Percentiles rank a stretch among this genome's conserved stretches.
Conservation (phyloP, 2,797 vertebrate species). For the Microctenopoma lineatum region DNA sequence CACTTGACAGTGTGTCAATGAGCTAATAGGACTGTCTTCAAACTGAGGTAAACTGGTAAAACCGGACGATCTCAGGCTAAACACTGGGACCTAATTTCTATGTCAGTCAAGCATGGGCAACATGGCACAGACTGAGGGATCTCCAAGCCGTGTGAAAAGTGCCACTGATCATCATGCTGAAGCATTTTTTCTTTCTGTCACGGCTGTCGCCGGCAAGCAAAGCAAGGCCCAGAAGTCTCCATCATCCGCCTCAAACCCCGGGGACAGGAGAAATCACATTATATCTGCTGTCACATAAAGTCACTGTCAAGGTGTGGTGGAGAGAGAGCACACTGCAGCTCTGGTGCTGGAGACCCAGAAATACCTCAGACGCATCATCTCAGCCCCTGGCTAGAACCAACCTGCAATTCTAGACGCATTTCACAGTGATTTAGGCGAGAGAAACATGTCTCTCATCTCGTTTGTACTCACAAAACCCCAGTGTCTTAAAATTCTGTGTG, state of each 20-base stretch:
- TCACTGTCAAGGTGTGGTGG: constrained; percentile 79
- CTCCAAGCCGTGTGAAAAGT: constrained; percentile 76
- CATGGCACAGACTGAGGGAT: constrained; percentile 67
- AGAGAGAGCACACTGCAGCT: constrained; percentile 62
- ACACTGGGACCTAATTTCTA: constrained; percentile 64
- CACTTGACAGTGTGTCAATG: constrained; percentile 50
- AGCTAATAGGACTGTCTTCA: constrained; percentile 48
- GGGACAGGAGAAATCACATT: constrained; percentile 82
- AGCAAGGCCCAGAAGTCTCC: constrained; percentile 76
- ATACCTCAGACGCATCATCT: constrained; percentile 69
- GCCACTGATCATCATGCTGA: constrained; percentile 77
- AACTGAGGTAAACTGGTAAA: constrained; percentile 34
- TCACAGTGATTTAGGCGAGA: constrained; percentile 72
- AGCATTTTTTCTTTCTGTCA: constrained; percentile 66
- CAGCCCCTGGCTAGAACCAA: constrained; percentile 61
- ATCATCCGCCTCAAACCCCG: constrained; percentile 73
- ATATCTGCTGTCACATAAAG: constrained; percentile 83
- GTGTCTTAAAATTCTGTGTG: constrained; percentile 59
- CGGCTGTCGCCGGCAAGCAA: constrained; percentile 72
- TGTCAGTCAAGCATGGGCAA: constrained; percentile 62
- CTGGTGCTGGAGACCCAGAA: constrained; percentile 69
- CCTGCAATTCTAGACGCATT: constrained; percentile 67
- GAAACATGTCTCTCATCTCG: constrained; percentile 69
- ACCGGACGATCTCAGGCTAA: constrained; percentile 47
- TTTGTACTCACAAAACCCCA: constrained; percentile 72